A percentile compares a stretch with the other conserved stretches of the same genome.
These are phyloP conservation scores for Steinernema scapterisci DNA, from an alignment of 2,888 invertebrate species.

Conservation along the genomic window DNA sequence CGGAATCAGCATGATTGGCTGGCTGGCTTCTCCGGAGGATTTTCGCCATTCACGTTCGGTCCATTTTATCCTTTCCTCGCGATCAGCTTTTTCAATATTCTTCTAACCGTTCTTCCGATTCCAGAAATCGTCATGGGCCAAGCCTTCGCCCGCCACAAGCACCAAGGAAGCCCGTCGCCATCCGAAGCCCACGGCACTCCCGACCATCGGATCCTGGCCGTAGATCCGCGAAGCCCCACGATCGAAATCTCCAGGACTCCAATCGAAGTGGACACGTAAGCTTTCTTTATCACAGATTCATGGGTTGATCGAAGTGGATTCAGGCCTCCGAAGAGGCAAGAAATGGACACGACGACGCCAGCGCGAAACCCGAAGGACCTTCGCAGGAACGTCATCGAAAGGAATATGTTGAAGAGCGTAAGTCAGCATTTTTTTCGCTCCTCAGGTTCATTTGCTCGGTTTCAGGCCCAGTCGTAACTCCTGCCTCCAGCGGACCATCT, in stretches of 20 bases:
- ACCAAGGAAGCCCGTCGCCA: too few species aligned
- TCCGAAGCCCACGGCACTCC: too few species aligned
- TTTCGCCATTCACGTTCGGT: neutral
- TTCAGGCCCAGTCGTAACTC: neutral
- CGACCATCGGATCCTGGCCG: neutral
- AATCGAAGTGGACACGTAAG: conserved; percentile 15
- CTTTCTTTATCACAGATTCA: neutral
- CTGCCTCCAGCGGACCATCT: neutral
- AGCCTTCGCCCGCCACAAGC: neutral
- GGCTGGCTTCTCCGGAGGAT: too few species aligned
- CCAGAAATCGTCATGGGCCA: neutral
- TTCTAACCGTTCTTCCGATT: neutral
- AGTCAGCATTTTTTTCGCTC: neutral
- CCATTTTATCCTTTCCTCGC: neutral
- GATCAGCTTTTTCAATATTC: neutral
- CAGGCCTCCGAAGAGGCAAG: neutral
- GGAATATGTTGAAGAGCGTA: conserved; percentile 20
- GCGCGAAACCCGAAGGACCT: neutral
- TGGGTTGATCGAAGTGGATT: neutral
- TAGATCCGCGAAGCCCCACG: neutral
- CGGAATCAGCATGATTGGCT: too few species aligned
- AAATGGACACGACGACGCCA: neutral
- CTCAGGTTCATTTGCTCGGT: neutral
- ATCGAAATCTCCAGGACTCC: conserved; percentile 4
- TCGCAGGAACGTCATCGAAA: conserved; percentile 11